A percentile compares a stretch with the other conserved stretches of the same genome.
Evolutionary conservation across 64 coral and sea anemone species (phyloP).

Genomic region (Hydrozoanthus tunicans): DNA sequence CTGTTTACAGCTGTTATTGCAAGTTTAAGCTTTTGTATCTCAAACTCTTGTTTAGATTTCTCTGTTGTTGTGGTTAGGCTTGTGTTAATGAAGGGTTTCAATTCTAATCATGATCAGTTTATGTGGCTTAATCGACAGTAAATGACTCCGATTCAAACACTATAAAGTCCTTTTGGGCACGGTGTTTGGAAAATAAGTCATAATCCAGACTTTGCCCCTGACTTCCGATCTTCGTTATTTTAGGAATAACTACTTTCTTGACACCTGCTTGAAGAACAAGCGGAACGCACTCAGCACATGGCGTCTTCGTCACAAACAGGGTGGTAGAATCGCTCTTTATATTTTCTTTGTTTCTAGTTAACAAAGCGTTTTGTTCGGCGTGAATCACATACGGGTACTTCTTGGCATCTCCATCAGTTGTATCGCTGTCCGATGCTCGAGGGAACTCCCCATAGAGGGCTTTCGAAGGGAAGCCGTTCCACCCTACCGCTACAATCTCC

Average conservation of each 20-base stretch:
- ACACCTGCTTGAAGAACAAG: constrained; percentile 65
- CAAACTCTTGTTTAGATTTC: no score
- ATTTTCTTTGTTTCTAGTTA: constrained; percentile 55
- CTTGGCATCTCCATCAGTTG: background rate
- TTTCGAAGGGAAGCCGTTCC: constrained; percentile 85
- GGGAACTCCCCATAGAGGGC: constrained; percentile 69
- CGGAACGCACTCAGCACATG: constrained; percentile 68
- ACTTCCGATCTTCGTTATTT: background rate
- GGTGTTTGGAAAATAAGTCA: background rate
- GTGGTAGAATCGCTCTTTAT: constrained; percentile 37
- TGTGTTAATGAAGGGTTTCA: no score
- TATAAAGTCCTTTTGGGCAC: no score
- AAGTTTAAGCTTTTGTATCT: no score
- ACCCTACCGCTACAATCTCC: constrained; percentile 61
- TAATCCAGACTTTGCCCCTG: no score
- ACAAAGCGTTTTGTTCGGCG: constrained; percentile 76
- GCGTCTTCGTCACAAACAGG: constrained; percentile 69
- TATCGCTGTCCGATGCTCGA: constrained; percentile 45
- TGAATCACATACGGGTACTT: constrained; percentile 83
- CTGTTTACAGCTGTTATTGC: no score
- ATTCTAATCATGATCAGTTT: no score
- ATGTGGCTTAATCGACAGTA: no score
- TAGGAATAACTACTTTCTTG: constrained; percentile 48
- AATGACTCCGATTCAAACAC: no score
- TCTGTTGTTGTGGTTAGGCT: no score